These are phyloP conservation scores for Sycobia sp. DNA, from an alignment of 1,140 invertebrate species.

Conservation along the genomic window DNA sequence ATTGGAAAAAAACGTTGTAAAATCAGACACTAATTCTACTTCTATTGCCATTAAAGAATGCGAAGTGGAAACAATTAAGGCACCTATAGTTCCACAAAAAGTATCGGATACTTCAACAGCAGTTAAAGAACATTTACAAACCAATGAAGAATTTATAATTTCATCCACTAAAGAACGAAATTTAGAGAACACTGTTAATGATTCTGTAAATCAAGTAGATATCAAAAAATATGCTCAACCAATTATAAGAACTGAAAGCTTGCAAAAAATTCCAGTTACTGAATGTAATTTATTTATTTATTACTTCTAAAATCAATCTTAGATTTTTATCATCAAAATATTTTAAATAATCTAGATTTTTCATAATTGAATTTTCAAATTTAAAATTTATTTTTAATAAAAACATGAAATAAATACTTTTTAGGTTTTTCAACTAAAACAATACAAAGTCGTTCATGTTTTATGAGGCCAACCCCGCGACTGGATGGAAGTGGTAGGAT, in stretches of 20 bases:
- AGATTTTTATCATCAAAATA: too few relatives aligned
- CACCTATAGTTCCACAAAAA: not conserved
- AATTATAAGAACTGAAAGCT: conserved; percentile 6
- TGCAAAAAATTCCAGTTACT: conserved; percentile 4
- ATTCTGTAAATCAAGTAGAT: not conserved
- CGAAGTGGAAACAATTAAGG: not conserved
- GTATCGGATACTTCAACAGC: not conserved
- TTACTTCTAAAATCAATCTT: conserved; percentile 3
- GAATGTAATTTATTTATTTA: conserved; percentile 19
- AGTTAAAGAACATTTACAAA: not conserved
- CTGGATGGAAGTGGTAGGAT: conserved; percentile 53
- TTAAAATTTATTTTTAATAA: too few relatives aligned
- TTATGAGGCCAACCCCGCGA: conserved; percentile 54
- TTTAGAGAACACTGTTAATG: too few relatives aligned
- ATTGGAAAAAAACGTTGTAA: not conserved
- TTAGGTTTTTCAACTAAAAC: conserved; percentile 42
- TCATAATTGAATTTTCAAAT: too few relatives aligned
- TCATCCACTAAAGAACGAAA: too few relatives aligned
- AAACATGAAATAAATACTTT: conserved; percentile 17
- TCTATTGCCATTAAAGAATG: not conserved
- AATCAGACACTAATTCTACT: not conserved
- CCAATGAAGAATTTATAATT: too few relatives aligned
- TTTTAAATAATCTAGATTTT: too few relatives aligned
- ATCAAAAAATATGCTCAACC: conserved; percentile 3
- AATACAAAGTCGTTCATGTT: conserved; percentile 48